A percentile compares a stretch with the other conserved stretches of the same genome.
These are phyloP conservation scores for Lates japonicus DNA, from an alignment of 2,797 vertebrate species.

Conservation along the genomic window DNA sequence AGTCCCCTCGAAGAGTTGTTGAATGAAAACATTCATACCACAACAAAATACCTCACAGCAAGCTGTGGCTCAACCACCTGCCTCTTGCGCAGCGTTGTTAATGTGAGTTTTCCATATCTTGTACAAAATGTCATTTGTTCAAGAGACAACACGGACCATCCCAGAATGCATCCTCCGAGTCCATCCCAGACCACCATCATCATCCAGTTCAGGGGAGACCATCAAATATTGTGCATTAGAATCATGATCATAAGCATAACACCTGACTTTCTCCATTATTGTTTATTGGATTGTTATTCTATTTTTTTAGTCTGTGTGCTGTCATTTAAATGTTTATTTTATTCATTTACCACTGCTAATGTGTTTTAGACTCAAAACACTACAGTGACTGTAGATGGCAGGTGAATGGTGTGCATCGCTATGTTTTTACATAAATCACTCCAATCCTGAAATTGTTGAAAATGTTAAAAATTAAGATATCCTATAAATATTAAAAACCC, in stretches of 20 bases:
- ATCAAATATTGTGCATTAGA: slow-evolving; percentile 9
- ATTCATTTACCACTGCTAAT: background rate
- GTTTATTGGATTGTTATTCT: too few species aligned
- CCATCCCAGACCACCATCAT: too few species aligned
- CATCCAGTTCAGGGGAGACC: slow-evolving; percentile 15
- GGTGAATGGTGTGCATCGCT: background rate
- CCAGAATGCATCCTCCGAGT: too few species aligned
- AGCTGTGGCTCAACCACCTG: background rate
- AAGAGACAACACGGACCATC: slow-evolving; percentile 23
- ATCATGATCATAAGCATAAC: background rate
- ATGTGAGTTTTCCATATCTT: background rate
- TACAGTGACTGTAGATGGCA: background rate
- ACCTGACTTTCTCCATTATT: background rate
- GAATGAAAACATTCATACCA: too few species aligned
- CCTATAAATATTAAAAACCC: background rate
- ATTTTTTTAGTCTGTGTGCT: background rate
- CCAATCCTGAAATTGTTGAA: background rate
- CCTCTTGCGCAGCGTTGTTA: background rate
- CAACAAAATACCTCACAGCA: background rate
- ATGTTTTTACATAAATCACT: background rate
- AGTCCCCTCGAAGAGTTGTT: background rate
- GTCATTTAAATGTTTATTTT: background rate
- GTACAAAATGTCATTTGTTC: slow-evolving; percentile 22
- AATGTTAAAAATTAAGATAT: background rate
- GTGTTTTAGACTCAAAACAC: background rate